Evolutionary conservation across 2,888 invertebrate genomes (phyloP).

Genomic region (Synanthedon andrenaeformis): DNA sequence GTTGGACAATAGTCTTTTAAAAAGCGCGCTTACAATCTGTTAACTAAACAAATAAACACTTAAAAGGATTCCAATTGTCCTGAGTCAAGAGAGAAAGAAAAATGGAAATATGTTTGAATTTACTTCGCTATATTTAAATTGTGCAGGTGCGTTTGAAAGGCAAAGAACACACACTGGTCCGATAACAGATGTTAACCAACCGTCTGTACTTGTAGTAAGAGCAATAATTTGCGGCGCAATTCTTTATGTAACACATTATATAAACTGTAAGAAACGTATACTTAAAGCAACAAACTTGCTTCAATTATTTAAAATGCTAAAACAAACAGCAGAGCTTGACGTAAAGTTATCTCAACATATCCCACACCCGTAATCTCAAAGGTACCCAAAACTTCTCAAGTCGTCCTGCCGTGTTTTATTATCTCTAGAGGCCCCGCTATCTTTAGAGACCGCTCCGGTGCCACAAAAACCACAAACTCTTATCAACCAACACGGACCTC

Average conservation of each 20-base stretch:
- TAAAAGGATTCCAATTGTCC: slow-evolving; percentile 16
- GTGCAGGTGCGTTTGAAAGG: slow-evolving; percentile 58
- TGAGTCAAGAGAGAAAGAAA: slow-evolving; percentile 24
- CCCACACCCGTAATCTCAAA: slow-evolving; percentile 38
- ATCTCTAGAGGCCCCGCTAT: slow-evolving; percentile 50
- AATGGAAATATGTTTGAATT: slow-evolving; percentile 11
- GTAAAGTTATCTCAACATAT: slow-evolving; percentile 46
- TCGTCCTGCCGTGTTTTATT: slow-evolving; percentile 47
- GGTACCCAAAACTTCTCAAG: slow-evolving; percentile 43
- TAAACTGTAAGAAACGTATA: slow-evolving; percentile 3
- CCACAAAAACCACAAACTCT: slow-evolving; percentile 61
- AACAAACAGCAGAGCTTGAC: slow-evolving; percentile 39
- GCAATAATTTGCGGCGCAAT: slow-evolving; percentile 42
- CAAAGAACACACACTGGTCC: slow-evolving; percentile 59
- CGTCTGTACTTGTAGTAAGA: slow-evolving; percentile 39
- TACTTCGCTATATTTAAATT: slow-evolving; percentile 33
- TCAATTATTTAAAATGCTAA: slow-evolving; percentile 22
- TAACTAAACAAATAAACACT: slow-evolving; percentile 41
- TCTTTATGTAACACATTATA: slow-evolving; percentile 45
- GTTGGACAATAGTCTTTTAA: slow-evolving; percentile 33
- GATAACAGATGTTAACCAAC: slow-evolving; percentile 62
- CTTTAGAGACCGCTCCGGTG: slow-evolving; percentile 44
- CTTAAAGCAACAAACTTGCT: slow-evolving; percentile 8
- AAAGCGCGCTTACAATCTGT: slow-evolving; percentile 30
- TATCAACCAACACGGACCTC: slow-evolving; percentile 64